Percentiles rank a stretch among this genome's conserved stretches.
phyloP scores from a whole-genome alignment of 2,888 invertebrate species.

The Lepas anatifera region DNA sequence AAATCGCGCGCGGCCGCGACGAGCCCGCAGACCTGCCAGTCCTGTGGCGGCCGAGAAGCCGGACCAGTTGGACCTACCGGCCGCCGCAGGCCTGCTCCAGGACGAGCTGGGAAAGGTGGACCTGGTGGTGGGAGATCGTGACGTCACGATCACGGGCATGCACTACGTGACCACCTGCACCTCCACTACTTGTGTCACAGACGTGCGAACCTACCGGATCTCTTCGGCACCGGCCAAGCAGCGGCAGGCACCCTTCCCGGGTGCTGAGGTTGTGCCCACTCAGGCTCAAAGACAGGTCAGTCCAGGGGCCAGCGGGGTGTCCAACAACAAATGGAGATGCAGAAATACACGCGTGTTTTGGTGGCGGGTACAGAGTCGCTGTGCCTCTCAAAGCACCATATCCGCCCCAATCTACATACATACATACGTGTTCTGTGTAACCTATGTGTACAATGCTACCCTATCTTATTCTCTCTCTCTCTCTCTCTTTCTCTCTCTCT shows the following conservation, averaged over 20 bases:
- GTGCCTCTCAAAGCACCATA: too few species aligned
- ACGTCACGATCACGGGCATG: conserved; percentile 21
- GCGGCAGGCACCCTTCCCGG: conserved; percentile 19
- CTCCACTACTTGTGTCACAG: conserved; percentile 20
- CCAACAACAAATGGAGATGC: too few species aligned
- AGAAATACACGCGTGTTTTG: too few species aligned
- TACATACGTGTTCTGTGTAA: too few species aligned
- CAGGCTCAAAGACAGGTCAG: conserved; percentile 5
- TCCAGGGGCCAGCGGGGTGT: too few species aligned
- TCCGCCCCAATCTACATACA: too few species aligned
- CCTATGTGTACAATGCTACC: too few species aligned
- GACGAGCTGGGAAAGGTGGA: conserved; percentile 17
- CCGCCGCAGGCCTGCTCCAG: not conserved
- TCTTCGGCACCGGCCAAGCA: conserved; percentile 24
- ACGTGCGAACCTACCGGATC: conserved; percentile 21
- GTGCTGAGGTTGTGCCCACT: conserved; percentile 15
- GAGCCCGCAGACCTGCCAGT: conserved; percentile 7
- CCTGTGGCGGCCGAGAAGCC: conserved; percentile 19
- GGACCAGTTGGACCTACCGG: conserved; percentile 14
- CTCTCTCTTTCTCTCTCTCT: too few species aligned
- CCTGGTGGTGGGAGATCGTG: not conserved
- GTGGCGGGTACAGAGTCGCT: too few species aligned
- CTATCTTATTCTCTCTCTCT: too few species aligned
- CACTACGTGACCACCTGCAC: conserved; percentile 23
- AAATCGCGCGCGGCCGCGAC: not conserved